Percentiles rank a stretch among this genome's conserved stretches.
These are phyloP conservation scores for Uropetala carovei DNA, from an alignment of 2,888 invertebrate genomes.

Conservation along the genomic window DNA sequence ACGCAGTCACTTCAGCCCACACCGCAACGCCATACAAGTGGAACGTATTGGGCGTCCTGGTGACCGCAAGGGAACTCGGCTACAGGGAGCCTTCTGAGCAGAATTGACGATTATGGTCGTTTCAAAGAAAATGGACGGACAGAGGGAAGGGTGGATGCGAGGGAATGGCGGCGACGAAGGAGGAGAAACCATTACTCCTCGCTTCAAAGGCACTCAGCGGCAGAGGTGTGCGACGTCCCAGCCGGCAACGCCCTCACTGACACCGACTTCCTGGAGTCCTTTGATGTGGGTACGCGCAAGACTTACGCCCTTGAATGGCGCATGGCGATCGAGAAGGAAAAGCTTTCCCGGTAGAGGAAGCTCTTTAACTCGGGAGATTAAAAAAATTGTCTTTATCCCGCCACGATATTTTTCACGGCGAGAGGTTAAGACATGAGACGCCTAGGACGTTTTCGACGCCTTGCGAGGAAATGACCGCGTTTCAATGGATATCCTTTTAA, in stretches of 20 bases:
- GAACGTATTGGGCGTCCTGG: not conserved
- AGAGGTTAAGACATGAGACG: too few species aligned
- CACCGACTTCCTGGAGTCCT: not conserved
- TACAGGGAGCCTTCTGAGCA: not conserved
- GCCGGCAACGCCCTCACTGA: not conserved
- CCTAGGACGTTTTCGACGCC: too few species aligned
- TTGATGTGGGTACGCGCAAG: not conserved
- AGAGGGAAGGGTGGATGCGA: not conserved
- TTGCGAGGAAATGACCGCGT: too few species aligned
- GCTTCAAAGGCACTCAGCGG: slow-evolving; percentile 7
- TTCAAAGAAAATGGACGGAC: not conserved
- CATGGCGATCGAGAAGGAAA: not conserved
- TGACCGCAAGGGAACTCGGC: not conserved
- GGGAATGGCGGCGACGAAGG: not conserved
- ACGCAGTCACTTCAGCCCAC: not conserved
- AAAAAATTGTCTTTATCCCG: not conserved
- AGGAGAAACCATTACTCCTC: not conserved
- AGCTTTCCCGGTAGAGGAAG: not conserved
- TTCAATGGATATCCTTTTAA: too few species aligned
- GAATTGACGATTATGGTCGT: not conserved
- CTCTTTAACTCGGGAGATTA: not conserved
- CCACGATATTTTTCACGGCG: too few species aligned
- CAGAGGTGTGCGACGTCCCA: slow-evolving; percentile 22
- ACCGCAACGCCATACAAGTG: not conserved
- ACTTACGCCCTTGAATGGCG: not conserved